Percentiles rank a stretch among this genome's conserved stretches.
Conservation (phyloP, 2,888 invertebrate genomes). For the Apamea anceps region DNA sequence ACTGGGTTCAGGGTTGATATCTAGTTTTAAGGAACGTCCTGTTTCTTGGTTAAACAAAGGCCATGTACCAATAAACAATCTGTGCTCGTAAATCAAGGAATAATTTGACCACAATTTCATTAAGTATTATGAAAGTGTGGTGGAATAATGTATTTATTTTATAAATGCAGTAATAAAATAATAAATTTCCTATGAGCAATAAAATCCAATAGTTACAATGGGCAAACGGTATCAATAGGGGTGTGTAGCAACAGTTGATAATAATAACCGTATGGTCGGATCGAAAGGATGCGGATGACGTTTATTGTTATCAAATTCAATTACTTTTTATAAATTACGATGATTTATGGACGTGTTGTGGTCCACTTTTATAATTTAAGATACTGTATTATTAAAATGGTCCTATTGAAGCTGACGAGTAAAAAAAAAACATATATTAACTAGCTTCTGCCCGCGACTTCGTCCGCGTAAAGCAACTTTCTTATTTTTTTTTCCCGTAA, state of each 20-base stretch:
- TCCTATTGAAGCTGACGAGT: neutral
- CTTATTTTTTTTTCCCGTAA: no score
- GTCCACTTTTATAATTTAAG: constrained; percentile 25
- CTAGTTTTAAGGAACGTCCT: constrained; percentile 17
- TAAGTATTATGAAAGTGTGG: constrained; percentile 12
- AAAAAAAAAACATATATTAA: no score
- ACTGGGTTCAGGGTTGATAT: constrained; percentile 10
- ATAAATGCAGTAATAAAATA: constrained; percentile 29
- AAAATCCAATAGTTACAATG: constrained; percentile 38
- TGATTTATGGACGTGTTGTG: constrained; percentile 62
- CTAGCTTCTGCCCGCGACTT: no score
- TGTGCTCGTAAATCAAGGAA: neutral
- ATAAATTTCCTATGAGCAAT: constrained; percentile 26
- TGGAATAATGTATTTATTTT: constrained; percentile 27
- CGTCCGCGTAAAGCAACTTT: no score
- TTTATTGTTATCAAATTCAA: constrained; percentile 65
- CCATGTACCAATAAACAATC: neutral
- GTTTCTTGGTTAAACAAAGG: constrained; percentile 7
- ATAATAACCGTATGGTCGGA: constrained; percentile 19
- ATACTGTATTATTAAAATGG: neutral
- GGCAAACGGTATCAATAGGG: constrained; percentile 26
- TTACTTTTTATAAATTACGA: constrained; percentile 55
- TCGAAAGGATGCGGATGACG: constrained; percentile 43
- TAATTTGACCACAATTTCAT: constrained; percentile 19
- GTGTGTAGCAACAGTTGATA: constrained; percentile 31